Evolutionary conservation across 64 coral and sea anemone genomes (phyloP), one percentile per base, ranked within the genome.

Genomic region (Montipora efflorescens): DNA sequence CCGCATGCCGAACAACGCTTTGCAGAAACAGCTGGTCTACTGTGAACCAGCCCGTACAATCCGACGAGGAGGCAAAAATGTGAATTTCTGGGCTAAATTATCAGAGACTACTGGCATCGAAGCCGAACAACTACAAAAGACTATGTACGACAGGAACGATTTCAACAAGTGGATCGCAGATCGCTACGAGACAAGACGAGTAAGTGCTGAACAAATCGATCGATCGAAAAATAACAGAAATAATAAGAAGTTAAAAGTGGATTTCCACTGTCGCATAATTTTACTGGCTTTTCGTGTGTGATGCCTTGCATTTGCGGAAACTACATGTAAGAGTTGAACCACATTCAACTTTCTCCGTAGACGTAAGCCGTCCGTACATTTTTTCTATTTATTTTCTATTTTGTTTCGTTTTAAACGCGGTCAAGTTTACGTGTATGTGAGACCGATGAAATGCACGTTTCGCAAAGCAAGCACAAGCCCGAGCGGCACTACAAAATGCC

Each of bases 191-290:
- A n/a, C n/a, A n/a, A n/a, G n/a, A n/a, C n/a, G n/a, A n/a, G n/a
- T n/a, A n/a, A n/a, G n/a, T n/a, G n/a, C n/a, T n/a, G n/a, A n/a
- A n/a, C n/a, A n/a, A n/a, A n/a, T n/a, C n/a, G n/a, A n/a, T n/a
- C n/a, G n/a, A n/a, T n/a, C n/a, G n/a, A n/a, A 79, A 51, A 79
- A 19, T 79, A 52, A 79, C 77, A 36, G 28, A 79, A 79, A 52
- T 8, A 13, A 53, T 21, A 47, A 52, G 47, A 52, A 79, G 25
- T 49, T 78, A 78, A 78, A 78, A 46, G 76, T 78, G 76, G 47
- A 78, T 16, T 78, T 78, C 76, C 76, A 78, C 76, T 78, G 76
- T 78, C 76, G 13, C 76, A 46, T 78, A 51, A 79, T 79, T 79
- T 53, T 14, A n/a, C 76, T 76, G 74, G 74, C 74, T 76, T 76